Evolutionary conservation across 2,113 vertebrate genomes (phyloP).

Genomic region (Eptesicus fuscus): DNA sequence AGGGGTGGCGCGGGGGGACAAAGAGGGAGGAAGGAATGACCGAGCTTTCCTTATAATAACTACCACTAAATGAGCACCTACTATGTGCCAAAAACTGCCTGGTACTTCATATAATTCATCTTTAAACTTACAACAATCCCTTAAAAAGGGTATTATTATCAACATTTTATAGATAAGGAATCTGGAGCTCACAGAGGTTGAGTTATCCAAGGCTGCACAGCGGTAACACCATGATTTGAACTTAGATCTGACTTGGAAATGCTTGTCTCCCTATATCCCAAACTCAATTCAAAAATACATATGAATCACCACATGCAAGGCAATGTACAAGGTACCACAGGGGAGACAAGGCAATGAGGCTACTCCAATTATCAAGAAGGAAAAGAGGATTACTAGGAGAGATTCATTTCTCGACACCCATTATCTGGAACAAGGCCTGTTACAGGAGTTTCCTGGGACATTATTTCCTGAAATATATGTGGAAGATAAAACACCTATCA

Average conservation of each 20-base stretch:
- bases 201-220: conserved; percentile 13
- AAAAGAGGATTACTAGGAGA: background rate
- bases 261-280: background rate
- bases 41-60: background rate
- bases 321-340: background rate
- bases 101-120: background rate
- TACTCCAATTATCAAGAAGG: background rate
- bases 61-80: background rate
- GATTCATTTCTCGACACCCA: background rate
- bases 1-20: too few relatives aligned
- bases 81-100: background rate
- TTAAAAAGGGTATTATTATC: background rate
- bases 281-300: background rate
- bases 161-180: background rate
- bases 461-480: background rate
- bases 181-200: background rate
- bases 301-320: background rate
- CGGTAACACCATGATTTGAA: background rate
- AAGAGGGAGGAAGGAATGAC: background rate
- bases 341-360: background rate
- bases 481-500: background rate
- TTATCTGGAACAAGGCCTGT: background rate
- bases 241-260: background rate
- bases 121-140: background rate
- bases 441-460: background rate